phyloP scores from a whole-genome alignment of 2,888 invertebrate genomes.

The Erannis defoliaria region DNA sequence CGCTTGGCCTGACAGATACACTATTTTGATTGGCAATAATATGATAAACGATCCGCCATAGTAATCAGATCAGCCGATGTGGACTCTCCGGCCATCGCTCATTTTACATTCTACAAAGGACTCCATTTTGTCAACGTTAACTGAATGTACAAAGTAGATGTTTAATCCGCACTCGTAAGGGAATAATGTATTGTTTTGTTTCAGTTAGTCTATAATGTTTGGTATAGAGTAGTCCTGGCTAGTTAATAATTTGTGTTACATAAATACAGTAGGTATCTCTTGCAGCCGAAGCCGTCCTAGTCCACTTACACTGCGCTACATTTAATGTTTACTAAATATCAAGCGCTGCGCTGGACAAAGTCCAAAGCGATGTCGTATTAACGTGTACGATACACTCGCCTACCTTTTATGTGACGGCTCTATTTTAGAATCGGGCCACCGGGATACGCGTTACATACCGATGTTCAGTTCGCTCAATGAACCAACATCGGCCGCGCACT shows the following conservation, averaged over 20 bases:
- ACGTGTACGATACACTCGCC: conserved; percentile 67
- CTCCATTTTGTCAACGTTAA: conserved; percentile 64
- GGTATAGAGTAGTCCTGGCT: conserved; percentile 44
- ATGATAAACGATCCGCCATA: conserved; percentile 81
- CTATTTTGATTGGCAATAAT: conserved; percentile 87
- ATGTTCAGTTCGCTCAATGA: conserved; percentile 61
- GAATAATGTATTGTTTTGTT: conserved; percentile 46
- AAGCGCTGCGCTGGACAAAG: conserved; percentile 76
- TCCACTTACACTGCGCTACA: conserved; percentile 71
- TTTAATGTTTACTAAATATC: conserved; percentile 80
- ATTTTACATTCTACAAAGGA: conserved; percentile 73
- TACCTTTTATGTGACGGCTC: conserved; percentile 76
- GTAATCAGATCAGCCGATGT: conserved; percentile 79
- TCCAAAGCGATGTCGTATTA: conserved; percentile 78
- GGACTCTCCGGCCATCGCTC: conserved; percentile 76
- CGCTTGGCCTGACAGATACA: conserved; percentile 83
- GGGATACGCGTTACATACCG: conserved; percentile 66
- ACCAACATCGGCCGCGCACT: conserved; percentile 55
- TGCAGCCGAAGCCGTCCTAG: conserved; percentile 63
- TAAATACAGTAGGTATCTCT: conserved; percentile 55
- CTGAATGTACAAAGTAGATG: conserved; percentile 56
- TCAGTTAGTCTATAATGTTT: conserved; percentile 45
- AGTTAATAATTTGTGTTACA: conserved; percentile 39
- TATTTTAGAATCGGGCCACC: conserved; percentile 76
- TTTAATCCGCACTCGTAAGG: conserved; percentile 44